Conservation (phyloP, 2,797 vertebrate genomes). For the Pseudotriccus pelzelni region DNA sequence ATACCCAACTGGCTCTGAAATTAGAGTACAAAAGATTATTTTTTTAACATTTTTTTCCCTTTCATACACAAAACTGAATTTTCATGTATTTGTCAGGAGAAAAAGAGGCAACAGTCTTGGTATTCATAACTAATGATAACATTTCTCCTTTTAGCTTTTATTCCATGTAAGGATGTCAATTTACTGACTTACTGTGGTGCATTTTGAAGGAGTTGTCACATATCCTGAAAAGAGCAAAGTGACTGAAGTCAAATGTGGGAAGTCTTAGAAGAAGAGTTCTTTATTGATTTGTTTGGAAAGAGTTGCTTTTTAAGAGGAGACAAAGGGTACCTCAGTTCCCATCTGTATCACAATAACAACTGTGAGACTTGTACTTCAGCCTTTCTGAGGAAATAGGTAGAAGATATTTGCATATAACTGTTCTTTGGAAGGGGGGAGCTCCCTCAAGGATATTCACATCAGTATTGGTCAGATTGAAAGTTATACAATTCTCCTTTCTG, state of each 20-base stretch:
- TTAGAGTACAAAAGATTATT: background rate
- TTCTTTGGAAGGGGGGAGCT: background rate
- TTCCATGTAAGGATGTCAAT: background rate
- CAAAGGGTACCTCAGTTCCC: background rate
- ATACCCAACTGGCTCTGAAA: background rate
- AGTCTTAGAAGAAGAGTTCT: background rate
- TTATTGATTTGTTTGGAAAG: background rate
- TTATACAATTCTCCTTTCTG: background rate
- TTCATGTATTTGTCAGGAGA: background rate
- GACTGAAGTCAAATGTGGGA: background rate
- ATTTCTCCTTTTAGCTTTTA: background rate
- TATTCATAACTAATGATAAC: background rate
- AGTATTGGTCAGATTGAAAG: background rate
- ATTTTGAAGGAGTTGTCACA: background rate
- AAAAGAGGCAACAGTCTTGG: background rate
- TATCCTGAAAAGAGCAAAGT: background rate
- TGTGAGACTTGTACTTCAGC: background rate
- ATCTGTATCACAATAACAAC: background rate
- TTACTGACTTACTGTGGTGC: background rate
- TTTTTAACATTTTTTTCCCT: background rate
- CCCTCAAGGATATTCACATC: background rate
- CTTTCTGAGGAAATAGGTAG: background rate
- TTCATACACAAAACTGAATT: background rate
- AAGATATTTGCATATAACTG: background rate
- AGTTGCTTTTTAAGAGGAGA: background rate